A percentile compares a stretch with the other conserved stretches of the same genome.
These are phyloP conservation scores for Metopolophium dirhodum DNA, from an alignment of 1,140 invertebrate species.

Conservation along the genomic window DNA sequence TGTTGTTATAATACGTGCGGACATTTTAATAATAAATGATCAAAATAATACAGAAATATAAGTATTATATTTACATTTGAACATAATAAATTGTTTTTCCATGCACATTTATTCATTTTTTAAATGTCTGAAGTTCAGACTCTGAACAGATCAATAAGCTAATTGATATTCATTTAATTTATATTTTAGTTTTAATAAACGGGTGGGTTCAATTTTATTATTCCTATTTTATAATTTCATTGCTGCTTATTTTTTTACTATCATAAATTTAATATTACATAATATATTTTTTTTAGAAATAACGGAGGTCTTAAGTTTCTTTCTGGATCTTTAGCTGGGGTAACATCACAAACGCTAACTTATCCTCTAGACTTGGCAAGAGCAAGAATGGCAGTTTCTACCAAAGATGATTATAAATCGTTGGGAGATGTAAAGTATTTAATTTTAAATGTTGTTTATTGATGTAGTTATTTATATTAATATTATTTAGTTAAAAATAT, in stretches of 20 bases:
- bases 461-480: not conserved
- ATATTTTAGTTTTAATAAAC: not conserved
- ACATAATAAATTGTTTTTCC: not conserved
- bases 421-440: slow-evolving; percentile 64
- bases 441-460: not conserved
- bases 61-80: not conserved
- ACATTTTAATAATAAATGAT: not conserved
- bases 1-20: not conserved
- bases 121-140: not conserved
- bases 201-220: not conserved
- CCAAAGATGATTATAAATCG: slow-evolving; percentile 73
- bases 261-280: not conserved
- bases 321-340: slow-evolving; percentile 91
- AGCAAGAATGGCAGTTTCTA: slow-evolving; percentile 96
- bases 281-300: slow-evolving; percentile 44
- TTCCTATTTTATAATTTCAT: not conserved
- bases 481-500: not conserved
- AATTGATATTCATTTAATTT: not conserved
- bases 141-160: not conserved
- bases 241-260: not conserved
- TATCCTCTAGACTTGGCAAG: slow-evolving; percentile 96
- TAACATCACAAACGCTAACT: slow-evolving; percentile 90
- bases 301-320: slow-evolving; percentile 70
- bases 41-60: not conserved
- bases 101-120: not conserved